phyloP scores from a whole-genome alignment of 2,797 vertebrate genomes.

The Chaenodraco wilsoni region DNA sequence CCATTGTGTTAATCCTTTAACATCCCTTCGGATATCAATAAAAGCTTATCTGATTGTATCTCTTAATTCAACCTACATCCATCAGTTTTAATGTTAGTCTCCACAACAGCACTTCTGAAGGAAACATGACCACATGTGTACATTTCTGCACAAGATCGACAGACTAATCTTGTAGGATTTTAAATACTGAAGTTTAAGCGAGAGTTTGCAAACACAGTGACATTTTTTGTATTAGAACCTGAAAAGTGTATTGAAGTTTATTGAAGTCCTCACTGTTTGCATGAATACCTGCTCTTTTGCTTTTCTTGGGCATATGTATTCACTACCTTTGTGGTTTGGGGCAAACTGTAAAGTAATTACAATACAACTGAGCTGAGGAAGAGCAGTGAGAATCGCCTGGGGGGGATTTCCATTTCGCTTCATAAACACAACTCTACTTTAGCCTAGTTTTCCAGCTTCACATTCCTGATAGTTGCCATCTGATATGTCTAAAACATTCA shows the following conservation, averaged over 20 bases:
- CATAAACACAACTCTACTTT: not conserved
- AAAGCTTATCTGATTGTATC: not conserved
- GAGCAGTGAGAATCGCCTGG: not conserved
- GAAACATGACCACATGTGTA: constrained; percentile 9
- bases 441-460: not conserved
- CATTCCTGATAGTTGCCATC: constrained; percentile 14
- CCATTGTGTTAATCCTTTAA: not conserved
- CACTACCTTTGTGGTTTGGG: constrained; percentile 5
- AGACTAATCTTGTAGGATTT: not conserved
- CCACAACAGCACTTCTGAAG: not conserved
- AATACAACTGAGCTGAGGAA: not conserved
- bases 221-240: not conserved
- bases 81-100: not conserved
- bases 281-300: not conserved
- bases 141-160: not conserved
- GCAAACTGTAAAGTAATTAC: not conserved
- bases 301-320: constrained; percentile 11
- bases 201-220: not conserved
- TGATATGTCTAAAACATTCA: constrained; percentile 32
- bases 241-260: not conserved
- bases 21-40: not conserved
- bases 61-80: too few species aligned
- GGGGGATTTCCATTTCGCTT: not conserved
- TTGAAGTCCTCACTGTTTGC: not conserved
- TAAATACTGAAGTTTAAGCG: not conserved